phyloP scores from a whole-genome alignment of 2,888 invertebrate species.

The Cremastinae sp. region DNA sequence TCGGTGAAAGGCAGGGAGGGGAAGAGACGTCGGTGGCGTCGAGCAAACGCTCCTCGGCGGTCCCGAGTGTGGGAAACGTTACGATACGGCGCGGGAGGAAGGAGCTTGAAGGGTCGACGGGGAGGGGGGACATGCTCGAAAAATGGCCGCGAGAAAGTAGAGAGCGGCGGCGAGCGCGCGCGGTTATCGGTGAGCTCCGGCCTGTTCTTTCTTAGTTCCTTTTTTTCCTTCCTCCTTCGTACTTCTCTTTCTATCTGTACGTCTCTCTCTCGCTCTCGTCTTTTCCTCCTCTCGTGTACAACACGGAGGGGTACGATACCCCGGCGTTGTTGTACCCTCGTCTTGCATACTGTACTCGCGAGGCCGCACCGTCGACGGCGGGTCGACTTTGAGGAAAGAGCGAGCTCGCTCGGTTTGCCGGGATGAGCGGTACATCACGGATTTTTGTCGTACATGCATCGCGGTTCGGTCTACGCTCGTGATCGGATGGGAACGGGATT shows the following conservation, averaged over 20 bases:
- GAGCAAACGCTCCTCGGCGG: slow-evolving; percentile 41
- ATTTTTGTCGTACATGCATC: background rate
- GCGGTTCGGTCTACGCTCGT: slow-evolving; percentile 3
- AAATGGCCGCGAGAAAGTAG: slow-evolving; percentile 80
- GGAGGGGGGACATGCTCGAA: slow-evolving; percentile 68
- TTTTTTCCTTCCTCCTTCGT: slow-evolving; percentile 23
- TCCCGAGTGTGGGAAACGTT: slow-evolving; percentile 55
- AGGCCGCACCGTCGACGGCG: slow-evolving; percentile 44
- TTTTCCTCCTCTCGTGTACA: slow-evolving; percentile 39
- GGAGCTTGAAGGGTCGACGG: slow-evolving; percentile 75
- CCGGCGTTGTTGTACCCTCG: slow-evolving; percentile 31
- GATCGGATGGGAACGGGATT: background rate
- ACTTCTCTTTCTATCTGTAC: too few species aligned
- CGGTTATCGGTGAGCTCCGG: slow-evolving; percentile 58
- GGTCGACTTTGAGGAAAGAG: slow-evolving; percentile 44
- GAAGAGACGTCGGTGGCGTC: slow-evolving; percentile 74
- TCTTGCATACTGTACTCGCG: slow-evolving; percentile 35
- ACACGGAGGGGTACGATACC: slow-evolving; percentile 21
- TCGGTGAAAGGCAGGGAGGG: slow-evolving; percentile 65
- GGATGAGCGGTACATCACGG: slow-evolving; percentile 35
- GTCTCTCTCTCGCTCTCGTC: too few species aligned
- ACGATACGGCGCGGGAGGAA: slow-evolving; percentile 80
- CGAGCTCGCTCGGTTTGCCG: slow-evolving; percentile 40
- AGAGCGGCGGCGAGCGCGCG: slow-evolving; percentile 67
- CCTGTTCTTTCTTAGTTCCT: slow-evolving; percentile 21